phyloP scores from a whole-genome alignment of 2,797 vertebrate genomes.

The Discoglossus pictus region DNA sequence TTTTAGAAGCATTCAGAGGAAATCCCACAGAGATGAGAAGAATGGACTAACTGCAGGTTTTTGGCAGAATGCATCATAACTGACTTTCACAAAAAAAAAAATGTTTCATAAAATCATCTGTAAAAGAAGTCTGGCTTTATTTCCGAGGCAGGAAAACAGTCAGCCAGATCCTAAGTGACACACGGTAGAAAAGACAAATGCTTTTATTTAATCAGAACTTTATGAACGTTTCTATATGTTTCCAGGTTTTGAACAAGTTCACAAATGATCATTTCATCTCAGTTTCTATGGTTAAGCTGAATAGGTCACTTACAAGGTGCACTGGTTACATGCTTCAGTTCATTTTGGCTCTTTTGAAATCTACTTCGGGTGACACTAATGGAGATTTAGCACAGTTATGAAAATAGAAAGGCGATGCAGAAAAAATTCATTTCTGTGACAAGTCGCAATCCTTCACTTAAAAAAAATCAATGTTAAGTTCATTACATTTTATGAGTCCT shows the following conservation, averaged over 20 bases:
- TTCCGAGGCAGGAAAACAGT: constrained; percentile 1
- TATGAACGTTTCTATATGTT: constrained; percentile 24
- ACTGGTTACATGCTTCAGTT: constrained; percentile 43
- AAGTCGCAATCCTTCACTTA: constrained; percentile 51
- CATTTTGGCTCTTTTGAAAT: constrained; percentile 47
- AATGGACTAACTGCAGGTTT: not conserved
- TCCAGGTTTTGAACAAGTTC: constrained; percentile 42
- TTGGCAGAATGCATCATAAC: not conserved
- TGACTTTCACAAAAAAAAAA: constrained; percentile 2
- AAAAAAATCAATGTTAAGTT: constrained; percentile 50
- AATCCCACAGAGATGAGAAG: not conserved
- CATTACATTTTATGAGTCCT: constrained; percentile 57
- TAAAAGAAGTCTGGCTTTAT: not conserved
- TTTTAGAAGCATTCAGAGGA: not conserved
- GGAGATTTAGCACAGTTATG: constrained; percentile 47
- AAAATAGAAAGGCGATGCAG: constrained; percentile 51
- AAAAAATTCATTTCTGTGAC: constrained; percentile 43
- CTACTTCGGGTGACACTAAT: constrained; percentile 46
- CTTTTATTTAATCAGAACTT: constrained; percentile 30
- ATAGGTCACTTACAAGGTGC: constrained; percentile 51
- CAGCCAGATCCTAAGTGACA: not conserved
- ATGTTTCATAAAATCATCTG: not conserved
- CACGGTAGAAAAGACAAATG: constrained; percentile 19
- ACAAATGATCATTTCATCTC: constrained; percentile 37
- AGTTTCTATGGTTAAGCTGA: constrained; percentile 46